Conservation (phyloP, 2,797 vertebrate species). For the Antrozous pallidus region DNA sequence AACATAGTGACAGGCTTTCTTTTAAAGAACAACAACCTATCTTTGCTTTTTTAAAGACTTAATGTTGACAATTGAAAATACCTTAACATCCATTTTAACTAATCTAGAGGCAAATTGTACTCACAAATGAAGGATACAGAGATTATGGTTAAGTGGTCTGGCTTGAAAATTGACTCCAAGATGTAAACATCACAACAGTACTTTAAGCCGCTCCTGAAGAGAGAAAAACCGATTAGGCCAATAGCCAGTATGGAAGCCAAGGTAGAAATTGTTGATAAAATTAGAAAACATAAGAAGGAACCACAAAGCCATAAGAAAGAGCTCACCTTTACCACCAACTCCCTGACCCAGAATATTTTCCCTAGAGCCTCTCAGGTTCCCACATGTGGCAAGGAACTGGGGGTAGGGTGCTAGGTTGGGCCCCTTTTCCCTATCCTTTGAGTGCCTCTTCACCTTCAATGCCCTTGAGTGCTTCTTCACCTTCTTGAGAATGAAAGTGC, state of each 20-base stretch:
- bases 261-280: slow-evolving; percentile 21
- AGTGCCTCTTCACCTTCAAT: neutral
- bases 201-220: neutral
- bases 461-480: slow-evolving; percentile 23
- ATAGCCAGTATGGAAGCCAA: neutral
- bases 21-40: neutral
- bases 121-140: slow-evolving; percentile 12
- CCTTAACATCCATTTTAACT: slow-evolving; percentile 5
- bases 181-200: neutral
- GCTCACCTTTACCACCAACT: neutral
- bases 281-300: slow-evolving; percentile 43
- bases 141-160: neutral
- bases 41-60: neutral
- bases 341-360: neutral
- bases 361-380: neutral
- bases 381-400: neutral
- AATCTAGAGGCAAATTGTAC: neutral
- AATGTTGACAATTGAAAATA: neutral
- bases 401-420: neutral
- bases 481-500: slow-evolving; percentile 36
- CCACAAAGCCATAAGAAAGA: slow-evolving; percentile 20
- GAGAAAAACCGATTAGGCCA: slow-evolving; percentile 11
- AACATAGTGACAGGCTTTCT: neutral
- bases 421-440: slow-evolving; percentile 12
- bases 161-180: neutral